Conservation (phyloP, 2,888 invertebrate genomes). For the Heterodera filipjevi region DNA sequence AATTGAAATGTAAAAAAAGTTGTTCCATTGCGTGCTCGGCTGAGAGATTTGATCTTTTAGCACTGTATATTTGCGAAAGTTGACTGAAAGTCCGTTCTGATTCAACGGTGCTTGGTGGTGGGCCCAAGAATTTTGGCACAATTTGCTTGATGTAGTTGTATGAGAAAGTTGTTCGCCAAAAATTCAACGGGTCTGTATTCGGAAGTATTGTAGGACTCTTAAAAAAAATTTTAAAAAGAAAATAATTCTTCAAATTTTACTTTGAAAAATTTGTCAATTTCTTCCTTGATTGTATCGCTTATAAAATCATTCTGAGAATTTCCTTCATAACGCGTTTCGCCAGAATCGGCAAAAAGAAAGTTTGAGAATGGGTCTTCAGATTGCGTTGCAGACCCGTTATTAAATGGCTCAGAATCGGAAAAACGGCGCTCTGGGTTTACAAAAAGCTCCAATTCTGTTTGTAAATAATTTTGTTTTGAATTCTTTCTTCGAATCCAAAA, state of each 20-base stretch:
- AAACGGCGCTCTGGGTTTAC: background rate
- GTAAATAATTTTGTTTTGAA: background rate
- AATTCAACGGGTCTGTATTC: too few relatives aligned
- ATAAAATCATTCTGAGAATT: too few relatives aligned
- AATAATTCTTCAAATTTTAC: too few relatives aligned
- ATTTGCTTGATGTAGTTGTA: background rate
- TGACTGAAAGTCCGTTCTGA: background rate
- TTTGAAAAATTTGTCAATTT: too few relatives aligned
- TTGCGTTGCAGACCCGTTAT: too few relatives aligned
- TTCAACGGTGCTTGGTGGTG: constrained; percentile 4
- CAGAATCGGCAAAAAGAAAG: too few relatives aligned
- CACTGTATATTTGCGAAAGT: background rate
- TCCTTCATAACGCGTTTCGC: too few relatives aligned
- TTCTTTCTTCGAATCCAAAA: background rate
- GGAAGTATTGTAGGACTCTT: too few relatives aligned
- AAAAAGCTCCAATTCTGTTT: background rate
- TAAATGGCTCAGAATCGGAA: background rate
- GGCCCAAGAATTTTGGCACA: background rate
- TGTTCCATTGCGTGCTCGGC: background rate
- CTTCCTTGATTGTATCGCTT: too few relatives aligned
- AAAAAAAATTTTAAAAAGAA: too few relatives aligned
- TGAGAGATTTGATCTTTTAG: background rate
- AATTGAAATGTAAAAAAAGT: constrained; percentile 11
- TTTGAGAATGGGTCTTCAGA: too few relatives aligned
- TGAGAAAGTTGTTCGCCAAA: too few relatives aligned